Base-by-base conservation (phyloP, 2,797 vertebrate genomes). In the Paramormyrops hopkinsi region DNA sequence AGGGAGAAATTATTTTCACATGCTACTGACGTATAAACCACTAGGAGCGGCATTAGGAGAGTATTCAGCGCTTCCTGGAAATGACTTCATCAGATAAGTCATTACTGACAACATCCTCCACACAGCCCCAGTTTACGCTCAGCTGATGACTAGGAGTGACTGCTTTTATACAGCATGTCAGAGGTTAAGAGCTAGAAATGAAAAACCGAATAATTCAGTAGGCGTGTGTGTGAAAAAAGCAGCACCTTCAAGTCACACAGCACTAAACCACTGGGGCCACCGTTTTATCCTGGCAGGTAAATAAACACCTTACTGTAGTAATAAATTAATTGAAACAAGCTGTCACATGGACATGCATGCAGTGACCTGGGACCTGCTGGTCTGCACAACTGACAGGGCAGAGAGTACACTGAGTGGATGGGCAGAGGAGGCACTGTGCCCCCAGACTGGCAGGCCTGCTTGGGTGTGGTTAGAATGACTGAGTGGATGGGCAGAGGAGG, bases 1-100 rank as follows among this genome's bases (percentile, higher is more conserved):
- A 50, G 19, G 19, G 44, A 53, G 56, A 19, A 86, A 37, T 65
- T 33, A 73, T 93, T 89, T 90, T 94, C 93, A 83, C n/a, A 37
- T 5, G 44, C 29, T 44, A 29, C 8, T 50, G 83, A 84, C 56
- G 62, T 44, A 9, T 17, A 69, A 88, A 73, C 12, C 44, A 50
- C 37, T 7, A 50, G n/a, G 33, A 54, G 11, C 0, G 1, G n/a
- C 8, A 37, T 22, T 11, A 62, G 91, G 89, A 86, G 65, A 92
- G 91, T 92, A 94, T 94, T 93, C 92, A 94, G 93, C 84, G 91
- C 90, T 90, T 94, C 92, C 88, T 53, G 90, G 89, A 92, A 93
- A 54, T 53, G 2, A 33, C 19, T 56, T 54, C 51, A 33, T 48
- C 83, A 85, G 46, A 84, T 50, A 84, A 85, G 48, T 51, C 83